Percentiles rank a stretch among this genome's conserved stretches.
Conservation (phyloP, 2,797 vertebrate species). For the Hephaestus fuliginosus region DNA sequence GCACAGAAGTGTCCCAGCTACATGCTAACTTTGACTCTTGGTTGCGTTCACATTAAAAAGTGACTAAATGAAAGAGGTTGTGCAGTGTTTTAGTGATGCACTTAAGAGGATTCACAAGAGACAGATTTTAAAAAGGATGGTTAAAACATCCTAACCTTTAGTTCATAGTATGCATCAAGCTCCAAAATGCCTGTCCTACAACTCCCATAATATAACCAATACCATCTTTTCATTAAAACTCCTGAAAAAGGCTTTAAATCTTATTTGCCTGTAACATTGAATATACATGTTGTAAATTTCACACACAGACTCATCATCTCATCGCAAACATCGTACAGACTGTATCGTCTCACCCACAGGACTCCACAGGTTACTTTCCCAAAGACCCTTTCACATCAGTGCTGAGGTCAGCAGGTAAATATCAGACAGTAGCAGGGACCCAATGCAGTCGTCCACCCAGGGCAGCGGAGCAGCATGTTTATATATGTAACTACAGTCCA, state of each 20-base stretch:
- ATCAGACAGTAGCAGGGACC: no score
- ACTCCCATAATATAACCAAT: not conserved
- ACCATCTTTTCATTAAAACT: not conserved
- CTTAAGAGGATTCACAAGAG: not conserved
- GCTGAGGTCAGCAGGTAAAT: no score
- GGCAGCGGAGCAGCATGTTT: no score
- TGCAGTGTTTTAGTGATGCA: not conserved
- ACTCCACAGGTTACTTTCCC: no score
- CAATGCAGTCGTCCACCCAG: no score
- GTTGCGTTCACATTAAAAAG: not conserved
- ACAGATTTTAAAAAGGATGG: not conserved
- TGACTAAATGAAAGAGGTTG: not conserved
- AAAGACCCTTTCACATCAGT: no score
- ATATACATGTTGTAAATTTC: not conserved
- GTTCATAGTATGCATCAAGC: not conserved
- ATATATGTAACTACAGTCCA: no score
- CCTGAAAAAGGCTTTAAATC: not conserved
- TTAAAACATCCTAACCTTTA: not conserved
- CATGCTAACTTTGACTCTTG: not conserved
- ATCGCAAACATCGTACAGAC: no score
- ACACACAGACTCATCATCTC: no score
- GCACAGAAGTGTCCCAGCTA: not conserved
- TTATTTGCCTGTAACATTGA: not conserved
- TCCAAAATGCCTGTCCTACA: not conserved
- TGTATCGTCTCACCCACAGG: no score